Conservation (phyloP, 2,888 invertebrate genomes). For the Galerucella pusilla region DNA sequence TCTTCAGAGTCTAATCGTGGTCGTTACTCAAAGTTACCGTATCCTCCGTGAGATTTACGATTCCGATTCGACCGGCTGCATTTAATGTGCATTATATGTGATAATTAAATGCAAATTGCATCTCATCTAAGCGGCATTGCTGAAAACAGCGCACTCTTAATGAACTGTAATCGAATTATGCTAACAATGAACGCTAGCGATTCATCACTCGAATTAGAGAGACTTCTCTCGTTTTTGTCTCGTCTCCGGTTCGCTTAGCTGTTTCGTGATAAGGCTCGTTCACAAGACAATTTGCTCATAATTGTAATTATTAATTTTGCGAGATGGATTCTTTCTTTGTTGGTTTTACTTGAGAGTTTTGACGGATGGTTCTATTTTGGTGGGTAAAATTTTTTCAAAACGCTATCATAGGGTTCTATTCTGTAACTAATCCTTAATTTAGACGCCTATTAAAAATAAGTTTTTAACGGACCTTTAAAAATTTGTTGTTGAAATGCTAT, state of each 20-base stretch:
- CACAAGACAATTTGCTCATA: slow-evolving; percentile 40
- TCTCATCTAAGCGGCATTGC: slow-evolving; percentile 65
- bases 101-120: slow-evolving; percentile 67
- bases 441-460: too few relatives aligned
- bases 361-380: too few relatives aligned
- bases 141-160: slow-evolving; percentile 66
- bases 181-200: slow-evolving; percentile 61
- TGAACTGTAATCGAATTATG: slow-evolving; percentile 65
- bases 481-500: too few relatives aligned
- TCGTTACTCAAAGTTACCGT: slow-evolving; percentile 58
- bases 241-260: slow-evolving; percentile 34
- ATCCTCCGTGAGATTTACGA: slow-evolving; percentile 60
- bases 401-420: too few relatives aligned
- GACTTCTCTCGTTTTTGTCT: slow-evolving; percentile 35
- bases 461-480: too few relatives aligned
- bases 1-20: slow-evolving; percentile 57
- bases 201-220: slow-evolving; percentile 36
- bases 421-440: too few relatives aligned
- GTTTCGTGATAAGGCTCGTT: slow-evolving; percentile 48
- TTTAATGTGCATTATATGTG: slow-evolving; percentile 66
- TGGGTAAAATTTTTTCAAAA: too few relatives aligned
- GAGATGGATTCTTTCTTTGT: too few relatives aligned
- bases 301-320: too few relatives aligned
- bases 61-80: slow-evolving; percentile 51
- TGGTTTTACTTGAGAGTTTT: too few relatives aligned